These are phyloP conservation scores for Synchiropus splendidus DNA, from an alignment of 2,113 vertebrate genomes.

Conservation along the genomic window DNA sequence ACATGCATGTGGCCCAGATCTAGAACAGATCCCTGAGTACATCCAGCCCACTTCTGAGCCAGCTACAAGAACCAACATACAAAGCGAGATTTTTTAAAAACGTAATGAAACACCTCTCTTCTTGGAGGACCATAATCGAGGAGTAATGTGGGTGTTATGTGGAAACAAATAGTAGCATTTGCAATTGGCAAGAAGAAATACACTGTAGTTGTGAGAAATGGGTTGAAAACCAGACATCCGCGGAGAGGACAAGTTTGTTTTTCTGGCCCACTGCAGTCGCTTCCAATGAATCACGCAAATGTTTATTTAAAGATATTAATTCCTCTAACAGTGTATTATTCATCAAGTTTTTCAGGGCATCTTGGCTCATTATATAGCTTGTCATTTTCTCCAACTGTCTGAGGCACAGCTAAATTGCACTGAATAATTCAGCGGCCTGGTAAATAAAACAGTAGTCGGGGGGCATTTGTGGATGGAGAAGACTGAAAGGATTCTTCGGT, in stretches of 20 bases:
- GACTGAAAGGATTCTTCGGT: constrained; percentile 41
- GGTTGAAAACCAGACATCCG: constrained; percentile 1
- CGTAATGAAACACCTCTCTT: no score
- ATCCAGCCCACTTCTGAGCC: no score
- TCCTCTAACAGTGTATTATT: constrained; percentile 57
- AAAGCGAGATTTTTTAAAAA: no score
- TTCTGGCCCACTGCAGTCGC: constrained; percentile 12
- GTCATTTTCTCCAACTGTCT: constrained; percentile 53
- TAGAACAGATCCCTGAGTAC: no score
- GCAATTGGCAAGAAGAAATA: no score
- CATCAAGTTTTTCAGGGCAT: constrained; percentile 52
- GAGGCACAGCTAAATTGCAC: constrained; percentile 57
- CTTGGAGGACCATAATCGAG: no score
- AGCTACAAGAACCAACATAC: no score
- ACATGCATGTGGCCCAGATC: no score
- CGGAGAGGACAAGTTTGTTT: constrained; percentile 16
- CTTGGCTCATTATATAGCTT: constrained; percentile 55
- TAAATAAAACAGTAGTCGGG: constrained; percentile 59
- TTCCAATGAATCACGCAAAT: constrained; percentile 43
- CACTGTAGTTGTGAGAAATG: no score
- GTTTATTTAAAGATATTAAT: constrained; percentile 63
- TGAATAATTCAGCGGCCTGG: constrained; percentile 60
- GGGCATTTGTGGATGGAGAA: constrained; percentile 31
- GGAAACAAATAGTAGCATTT: no score
- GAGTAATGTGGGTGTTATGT: no score